phyloP scores from a whole-genome alignment of 1,140 invertebrate species.

The Anastatus disparis region DNA sequence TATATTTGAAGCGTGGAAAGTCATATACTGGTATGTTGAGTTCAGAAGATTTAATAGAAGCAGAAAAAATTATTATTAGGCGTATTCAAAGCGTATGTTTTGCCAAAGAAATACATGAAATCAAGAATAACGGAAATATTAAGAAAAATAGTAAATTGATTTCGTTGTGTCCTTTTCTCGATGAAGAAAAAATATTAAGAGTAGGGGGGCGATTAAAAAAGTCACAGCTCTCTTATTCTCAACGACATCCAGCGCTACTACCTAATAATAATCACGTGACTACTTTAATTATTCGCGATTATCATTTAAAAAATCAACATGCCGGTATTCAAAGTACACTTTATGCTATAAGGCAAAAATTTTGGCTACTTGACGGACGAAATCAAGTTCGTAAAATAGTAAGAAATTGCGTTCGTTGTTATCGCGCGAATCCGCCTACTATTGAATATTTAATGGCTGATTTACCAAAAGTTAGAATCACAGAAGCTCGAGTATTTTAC shows the following conservation, averaged over 20 bases:
- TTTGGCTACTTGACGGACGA: conserved; percentile 45
- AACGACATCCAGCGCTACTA: conserved; percentile 57
- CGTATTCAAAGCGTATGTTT: conserved; percentile 47
- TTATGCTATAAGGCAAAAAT: conserved; percentile 31
- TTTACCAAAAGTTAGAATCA: conserved; percentile 33
- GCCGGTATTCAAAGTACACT: conserved; percentile 46
- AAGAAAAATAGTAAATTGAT: conserved; percentile 47
- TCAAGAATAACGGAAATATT: not conserved
- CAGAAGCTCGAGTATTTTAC: too few relatives aligned
- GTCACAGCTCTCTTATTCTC: conserved; percentile 41
- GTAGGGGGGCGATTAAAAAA: conserved; percentile 57
- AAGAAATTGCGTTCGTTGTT: too few relatives aligned
- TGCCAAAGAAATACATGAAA: conserved; percentile 35
- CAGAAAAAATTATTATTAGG: conserved; percentile 17
- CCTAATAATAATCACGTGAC: too few relatives aligned
- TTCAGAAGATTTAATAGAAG: conserved; percentile 9
- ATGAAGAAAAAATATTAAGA: conserved; percentile 51
- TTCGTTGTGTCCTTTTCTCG: conserved; percentile 53
- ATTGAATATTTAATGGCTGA: conserved; percentile 43
- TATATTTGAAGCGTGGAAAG: too few relatives aligned
- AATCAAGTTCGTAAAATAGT: too few relatives aligned
- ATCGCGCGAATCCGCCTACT: too few relatives aligned
- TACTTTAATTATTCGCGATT: conserved; percentile 38
- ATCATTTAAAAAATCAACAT: conserved; percentile 53
- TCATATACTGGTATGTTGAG: too few relatives aligned